Conservation (phyloP, 1,140 invertebrate genomes). For the Liolophura sinensis region DNA sequence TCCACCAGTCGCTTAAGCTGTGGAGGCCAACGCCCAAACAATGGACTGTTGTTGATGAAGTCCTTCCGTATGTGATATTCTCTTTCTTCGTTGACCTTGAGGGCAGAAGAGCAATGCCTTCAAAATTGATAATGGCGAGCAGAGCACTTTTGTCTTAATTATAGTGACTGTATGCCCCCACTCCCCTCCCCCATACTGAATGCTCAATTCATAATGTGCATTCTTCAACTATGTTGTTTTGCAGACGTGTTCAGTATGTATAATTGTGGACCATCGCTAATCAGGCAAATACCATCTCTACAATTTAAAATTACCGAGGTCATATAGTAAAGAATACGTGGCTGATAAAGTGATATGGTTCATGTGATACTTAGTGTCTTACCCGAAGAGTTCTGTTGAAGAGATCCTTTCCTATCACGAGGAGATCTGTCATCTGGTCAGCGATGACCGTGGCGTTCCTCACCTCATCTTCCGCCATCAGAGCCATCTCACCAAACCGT, state of each 20-base stretch:
- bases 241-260: no score
- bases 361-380: background rate
- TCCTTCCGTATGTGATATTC: constrained; percentile 38
- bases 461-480: constrained; percentile 42
- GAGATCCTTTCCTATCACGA: constrained; percentile 8
- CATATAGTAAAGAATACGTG: no score
- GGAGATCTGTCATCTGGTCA: constrained; percentile 1
- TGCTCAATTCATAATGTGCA: no score
- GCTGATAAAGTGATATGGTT: no score
- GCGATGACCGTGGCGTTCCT: constrained; percentile 12
- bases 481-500: constrained; percentile 52
- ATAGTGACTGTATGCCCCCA: no score
- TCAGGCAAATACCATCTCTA: no score
- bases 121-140: no score
- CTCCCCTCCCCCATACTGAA: no score
- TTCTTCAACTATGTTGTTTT: no score
- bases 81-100: constrained; percentile 41
- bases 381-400: constrained; percentile 9
- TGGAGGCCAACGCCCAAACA: constrained; percentile 44
- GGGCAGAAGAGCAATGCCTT: background rate
- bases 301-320: no score
- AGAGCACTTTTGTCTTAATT: no score
- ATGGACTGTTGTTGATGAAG: constrained; percentile 47
- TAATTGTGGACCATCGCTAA: no score
- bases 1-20: constrained; percentile 51